Evolutionary conservation across 30 jellyfish, hydroid and myxozoan species (phyloP), one percentile per base, ranked within the genome.

Genomic region (Aurelia sp.): DNA sequence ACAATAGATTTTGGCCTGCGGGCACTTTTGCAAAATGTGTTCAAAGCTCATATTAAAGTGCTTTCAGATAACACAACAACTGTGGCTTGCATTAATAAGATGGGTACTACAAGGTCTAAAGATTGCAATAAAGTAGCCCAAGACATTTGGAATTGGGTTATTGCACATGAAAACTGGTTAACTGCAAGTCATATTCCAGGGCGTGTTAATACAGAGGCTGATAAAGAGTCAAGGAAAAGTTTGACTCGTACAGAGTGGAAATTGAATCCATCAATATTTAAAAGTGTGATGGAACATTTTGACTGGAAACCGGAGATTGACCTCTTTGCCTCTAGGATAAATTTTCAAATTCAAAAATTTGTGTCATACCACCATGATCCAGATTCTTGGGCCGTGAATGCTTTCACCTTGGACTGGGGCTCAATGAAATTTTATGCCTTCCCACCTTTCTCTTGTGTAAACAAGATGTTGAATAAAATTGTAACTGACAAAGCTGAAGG

Each of bases 141-240:
- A 57, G 44, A 19, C 7, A 68, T 83, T 52, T 83, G 92, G 92
- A 17, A 30, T n/a, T 70, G 79, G 79, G 81, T 55, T 58, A 24
- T 60, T 11, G 61, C 69, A 24, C 35, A 63, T 12, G 38, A 48
- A 7, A 41, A 22, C n/a, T 83, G 92, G 92, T 35, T 83, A 10
- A 47, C 77, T n/a, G 92, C 81, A 8, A 30, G 67, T 22, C 92
- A 67, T 57, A 33, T 83, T n/a, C 87, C 88, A 27, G 92, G 87
- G 10, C 35, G 31, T 20, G 64, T 16, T 17, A 83, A 83, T 70
- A 58, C 55, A 4, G 88, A 83, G 50, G 87, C 92, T 12, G 92
- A 69, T 38, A 22, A 41, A 47, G 61, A 68, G 47, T 67, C 92
- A 10, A 65, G 92, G 74, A 38, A 58, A 59, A 16, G 17, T 12